Conservation (phyloP, 2,113 vertebrate species). For the Carettochelys insculpta region DNA sequence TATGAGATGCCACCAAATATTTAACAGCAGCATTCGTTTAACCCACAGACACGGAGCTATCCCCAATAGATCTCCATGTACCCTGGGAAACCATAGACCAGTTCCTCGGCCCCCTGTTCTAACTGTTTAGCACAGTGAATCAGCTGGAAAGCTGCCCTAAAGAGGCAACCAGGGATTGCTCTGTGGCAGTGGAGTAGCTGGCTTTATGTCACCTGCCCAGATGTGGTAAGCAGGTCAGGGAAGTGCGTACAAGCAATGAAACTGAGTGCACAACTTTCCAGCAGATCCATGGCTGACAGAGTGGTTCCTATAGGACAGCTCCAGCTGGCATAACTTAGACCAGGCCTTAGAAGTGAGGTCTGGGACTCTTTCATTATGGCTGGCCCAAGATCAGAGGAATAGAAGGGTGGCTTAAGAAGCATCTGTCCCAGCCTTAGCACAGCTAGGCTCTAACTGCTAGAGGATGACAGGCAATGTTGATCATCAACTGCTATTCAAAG, state of each 20-base stretch:
- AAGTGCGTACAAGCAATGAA: accelerated
- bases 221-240: accelerated
- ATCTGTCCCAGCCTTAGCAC: neutral
- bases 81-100: neutral
- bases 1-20: neutral
- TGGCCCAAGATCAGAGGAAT: accelerated
- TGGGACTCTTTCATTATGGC: neutral
- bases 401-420: neutral
- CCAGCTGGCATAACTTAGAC: neutral
- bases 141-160: neutral
- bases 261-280: neutral
- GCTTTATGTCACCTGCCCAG: neutral
- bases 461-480: neutral
- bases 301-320: neutral
- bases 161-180: neutral
- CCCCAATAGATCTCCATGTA: neutral
- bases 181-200: neutral
- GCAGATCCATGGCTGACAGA: neutral
- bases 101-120: neutral
- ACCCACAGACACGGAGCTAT: neutral
- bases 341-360: neutral
- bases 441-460: neutral
- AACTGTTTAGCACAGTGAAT: neutral
- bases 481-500: neutral
- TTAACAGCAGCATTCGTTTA: neutral